Percentiles rank a stretch among this genome's conserved stretches.
These are phyloP conservation scores for Eulemur rufifrons DNA, from an alignment of 2,113 vertebrate genomes.

Conservation along the genomic window DNA sequence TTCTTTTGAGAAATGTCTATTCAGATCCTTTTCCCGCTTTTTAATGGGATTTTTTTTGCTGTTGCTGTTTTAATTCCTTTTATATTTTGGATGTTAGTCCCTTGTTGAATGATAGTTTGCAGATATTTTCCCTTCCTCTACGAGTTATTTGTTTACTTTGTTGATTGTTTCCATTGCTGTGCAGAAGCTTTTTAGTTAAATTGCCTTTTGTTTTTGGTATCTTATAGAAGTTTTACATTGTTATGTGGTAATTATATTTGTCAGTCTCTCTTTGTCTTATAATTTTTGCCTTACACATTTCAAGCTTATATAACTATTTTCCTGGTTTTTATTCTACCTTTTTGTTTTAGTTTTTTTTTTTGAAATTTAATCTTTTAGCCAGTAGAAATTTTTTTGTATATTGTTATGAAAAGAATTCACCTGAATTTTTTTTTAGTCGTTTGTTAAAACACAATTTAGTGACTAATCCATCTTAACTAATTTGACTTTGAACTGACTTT, in stretches of 20 bases:
- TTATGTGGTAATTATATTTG: background rate
- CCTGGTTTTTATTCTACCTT: background rate
- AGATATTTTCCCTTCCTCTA: background rate
- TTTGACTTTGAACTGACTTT: background rate
- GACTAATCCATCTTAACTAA: background rate
- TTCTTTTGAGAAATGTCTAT: background rate
- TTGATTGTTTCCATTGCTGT: background rate
- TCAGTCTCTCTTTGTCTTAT: background rate
- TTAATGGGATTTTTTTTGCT: background rate
- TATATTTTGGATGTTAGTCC: background rate
- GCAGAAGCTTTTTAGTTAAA: background rate
- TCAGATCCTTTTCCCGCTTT: background rate
- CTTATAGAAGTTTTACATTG: background rate
- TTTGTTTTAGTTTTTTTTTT: constrained; percentile 15
- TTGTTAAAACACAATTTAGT: background rate
- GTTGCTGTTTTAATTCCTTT: background rate
- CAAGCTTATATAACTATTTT: background rate
- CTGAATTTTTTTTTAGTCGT: background rate
- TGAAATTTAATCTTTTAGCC: background rate
- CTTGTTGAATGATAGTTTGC: background rate
- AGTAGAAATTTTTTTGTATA: constrained; percentile 9
- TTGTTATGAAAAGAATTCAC: background rate
- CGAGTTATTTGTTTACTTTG: background rate
- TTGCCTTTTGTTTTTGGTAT: background rate
- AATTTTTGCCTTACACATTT: background rate